phyloP scores from a whole-genome alignment of 2,888 invertebrate genomes.

The Gnatocerus cornutus region DNA sequence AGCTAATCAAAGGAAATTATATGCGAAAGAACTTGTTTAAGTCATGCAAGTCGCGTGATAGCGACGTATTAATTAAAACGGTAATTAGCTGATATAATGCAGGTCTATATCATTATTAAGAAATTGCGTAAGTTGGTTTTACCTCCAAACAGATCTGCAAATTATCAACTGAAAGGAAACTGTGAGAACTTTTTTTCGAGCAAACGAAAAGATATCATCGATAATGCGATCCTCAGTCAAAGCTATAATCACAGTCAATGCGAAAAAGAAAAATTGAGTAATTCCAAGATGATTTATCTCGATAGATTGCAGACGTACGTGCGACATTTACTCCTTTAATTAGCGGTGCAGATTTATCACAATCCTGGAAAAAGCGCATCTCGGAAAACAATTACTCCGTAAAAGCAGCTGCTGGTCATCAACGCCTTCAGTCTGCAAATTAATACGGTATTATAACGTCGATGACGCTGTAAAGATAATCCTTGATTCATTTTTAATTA shows the following conservation, averaged over 20 bases:
- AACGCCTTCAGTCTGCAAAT: constrained; percentile 17
- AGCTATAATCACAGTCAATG: constrained; percentile 15
- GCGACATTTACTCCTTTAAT: not conserved
- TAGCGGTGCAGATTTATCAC: not conserved
- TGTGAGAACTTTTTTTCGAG: constrained; percentile 30
- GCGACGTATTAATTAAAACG: constrained; percentile 40
- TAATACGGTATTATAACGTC: constrained; percentile 28
- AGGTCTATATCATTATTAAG: constrained; percentile 37
- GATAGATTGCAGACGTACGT: not conserved
- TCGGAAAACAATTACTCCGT: constrained; percentile 1
- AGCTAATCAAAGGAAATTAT: constrained; percentile 39
- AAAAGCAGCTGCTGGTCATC: constrained; percentile 25
- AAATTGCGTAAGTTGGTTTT: constrained; percentile 33
- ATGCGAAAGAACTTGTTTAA: constrained; percentile 44
- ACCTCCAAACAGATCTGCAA: constrained; percentile 20
- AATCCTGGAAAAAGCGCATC: constrained; percentile 1
- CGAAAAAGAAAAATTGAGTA: constrained; percentile 13
- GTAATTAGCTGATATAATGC: constrained; percentile 43
- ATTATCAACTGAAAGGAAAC: constrained; percentile 21
- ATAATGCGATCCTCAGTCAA: constrained; percentile 9
- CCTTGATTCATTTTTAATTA: constrained; percentile 27
- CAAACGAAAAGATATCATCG: constrained; percentile 19
- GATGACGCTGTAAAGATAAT: constrained; percentile 31
- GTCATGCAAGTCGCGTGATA: constrained; percentile 42
- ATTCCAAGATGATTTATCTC: not conserved